A percentile compares a stretch with the other conserved stretches of the same genome.
phyloP scores from a whole-genome alignment of 2,113 vertebrate species.

The Neotoma lepida region DNA sequence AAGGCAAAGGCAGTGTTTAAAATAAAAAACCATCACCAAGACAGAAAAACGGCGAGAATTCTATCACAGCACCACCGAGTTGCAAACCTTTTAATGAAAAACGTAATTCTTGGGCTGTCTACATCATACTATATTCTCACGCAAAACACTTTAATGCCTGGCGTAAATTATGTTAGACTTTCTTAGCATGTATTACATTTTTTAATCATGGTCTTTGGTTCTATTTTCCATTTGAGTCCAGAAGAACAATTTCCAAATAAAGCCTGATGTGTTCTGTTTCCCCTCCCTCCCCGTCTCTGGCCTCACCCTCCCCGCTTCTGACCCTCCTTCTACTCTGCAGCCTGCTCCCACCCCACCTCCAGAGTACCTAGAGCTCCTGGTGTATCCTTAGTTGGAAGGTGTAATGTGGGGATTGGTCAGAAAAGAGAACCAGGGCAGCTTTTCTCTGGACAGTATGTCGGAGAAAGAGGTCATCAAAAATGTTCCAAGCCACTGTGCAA shows the following conservation, averaged over 20 bases:
- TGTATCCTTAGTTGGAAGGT: not conserved
- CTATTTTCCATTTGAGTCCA: slow-evolving; percentile 64
- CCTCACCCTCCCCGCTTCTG: not conserved
- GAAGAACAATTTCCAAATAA: slow-evolving; percentile 47
- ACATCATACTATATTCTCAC: slow-evolving; percentile 87
- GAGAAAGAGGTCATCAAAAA: not conserved
- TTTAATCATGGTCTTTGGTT: slow-evolving; percentile 84
- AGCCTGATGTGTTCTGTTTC: slow-evolving; percentile 1
- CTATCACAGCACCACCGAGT: slow-evolving; percentile 85
- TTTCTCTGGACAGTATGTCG: not conserved
- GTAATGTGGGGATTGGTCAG: not conserved
- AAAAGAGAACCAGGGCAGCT: not conserved
- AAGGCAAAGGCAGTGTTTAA: slow-evolving; percentile 84
- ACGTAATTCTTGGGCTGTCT: slow-evolving; percentile 87
- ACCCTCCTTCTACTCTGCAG: not conserved
- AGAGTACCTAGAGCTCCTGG: not conserved
- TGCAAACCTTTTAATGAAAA: slow-evolving; percentile 89
- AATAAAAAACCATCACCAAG: slow-evolving; percentile 84
- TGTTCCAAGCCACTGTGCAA: not conserved
- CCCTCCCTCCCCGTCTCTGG: not conserved
- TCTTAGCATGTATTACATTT: slow-evolving; percentile 87
- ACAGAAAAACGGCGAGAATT: slow-evolving; percentile 87
- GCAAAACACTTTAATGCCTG: slow-evolving; percentile 88
- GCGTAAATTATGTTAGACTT: slow-evolving; percentile 86
- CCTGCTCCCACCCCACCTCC: not conserved